phyloP scores from a whole-genome alignment of 92 coral and sea anemone species.

The Porites rus region DNA sequence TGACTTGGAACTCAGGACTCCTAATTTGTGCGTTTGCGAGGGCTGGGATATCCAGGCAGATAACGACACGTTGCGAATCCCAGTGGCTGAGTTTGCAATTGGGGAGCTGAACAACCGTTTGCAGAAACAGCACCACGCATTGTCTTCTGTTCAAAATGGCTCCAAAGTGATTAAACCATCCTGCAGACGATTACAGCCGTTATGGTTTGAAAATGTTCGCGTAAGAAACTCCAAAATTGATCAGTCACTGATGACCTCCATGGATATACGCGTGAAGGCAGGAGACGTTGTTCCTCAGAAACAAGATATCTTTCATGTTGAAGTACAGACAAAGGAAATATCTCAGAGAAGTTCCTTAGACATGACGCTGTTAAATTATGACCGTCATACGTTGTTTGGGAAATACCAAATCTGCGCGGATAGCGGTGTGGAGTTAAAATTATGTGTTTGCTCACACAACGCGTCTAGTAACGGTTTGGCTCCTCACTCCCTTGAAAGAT shows the following conservation, averaged over 20 bases:
- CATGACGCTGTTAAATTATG: conserved; percentile 61
- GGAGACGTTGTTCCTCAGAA: conserved; percentile 74
- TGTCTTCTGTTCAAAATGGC: background rate
- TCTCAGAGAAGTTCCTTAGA: conserved; percentile 51
- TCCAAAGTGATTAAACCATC: conserved; percentile 28
- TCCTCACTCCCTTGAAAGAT: background rate
- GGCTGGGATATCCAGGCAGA: conserved; percentile 79
- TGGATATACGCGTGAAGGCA: conserved; percentile 69
- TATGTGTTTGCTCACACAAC: conserved; percentile 72
- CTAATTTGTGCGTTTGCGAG: conserved; percentile 85
- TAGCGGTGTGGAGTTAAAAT: conserved; percentile 48
- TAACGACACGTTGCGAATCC: conserved; percentile 58
- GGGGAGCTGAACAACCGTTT: conserved; percentile 78
- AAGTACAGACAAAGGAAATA: conserved; percentile 54
- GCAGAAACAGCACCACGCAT: conserved; percentile 36
- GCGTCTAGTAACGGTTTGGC: background rate
- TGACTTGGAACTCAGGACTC: conserved; percentile 74
- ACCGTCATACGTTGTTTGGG: conserved; percentile 74
- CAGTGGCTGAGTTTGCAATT: conserved; percentile 81
- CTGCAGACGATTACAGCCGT: conserved; percentile 65
- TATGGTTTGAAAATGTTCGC: conserved; percentile 67
- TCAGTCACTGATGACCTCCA: conserved; percentile 62
- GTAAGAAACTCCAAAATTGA: conserved; percentile 59
- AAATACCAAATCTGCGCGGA: conserved; percentile 75
- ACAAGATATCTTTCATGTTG: conserved; percentile 77